These are phyloP conservation scores for Lycodopsis pacificus DNA, from an alignment of 2,797 vertebrate species.

Conservation along the genomic window DNA sequence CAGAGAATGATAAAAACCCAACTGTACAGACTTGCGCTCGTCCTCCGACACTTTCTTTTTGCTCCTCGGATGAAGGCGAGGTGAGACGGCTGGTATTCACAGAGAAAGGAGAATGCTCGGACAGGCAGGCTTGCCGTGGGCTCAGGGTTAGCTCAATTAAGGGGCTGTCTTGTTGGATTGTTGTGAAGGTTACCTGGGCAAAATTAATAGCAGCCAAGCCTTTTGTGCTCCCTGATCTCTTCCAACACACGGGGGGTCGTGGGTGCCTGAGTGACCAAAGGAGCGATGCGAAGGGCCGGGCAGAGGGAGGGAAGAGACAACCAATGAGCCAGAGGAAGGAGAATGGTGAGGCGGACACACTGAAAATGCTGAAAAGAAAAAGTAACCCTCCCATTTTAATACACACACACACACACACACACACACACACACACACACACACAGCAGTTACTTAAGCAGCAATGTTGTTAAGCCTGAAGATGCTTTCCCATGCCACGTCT, in stretches of 20 bases:
- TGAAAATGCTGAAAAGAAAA: conserved; percentile 12
- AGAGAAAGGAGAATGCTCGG: conserved; percentile 47
- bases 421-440: not conserved
- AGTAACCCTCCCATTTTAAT: conserved; percentile 13
- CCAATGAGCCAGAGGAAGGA: conserved; percentile 23
- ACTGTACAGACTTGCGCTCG: conserved; percentile 12
- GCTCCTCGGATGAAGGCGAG: conserved; percentile 68
- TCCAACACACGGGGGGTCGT: conserved; percentile 60
- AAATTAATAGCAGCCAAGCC: conserved; percentile 75
- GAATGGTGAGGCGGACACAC: conserved; percentile 4
- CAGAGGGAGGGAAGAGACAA: conserved; percentile 4
- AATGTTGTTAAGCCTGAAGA: not conserved
- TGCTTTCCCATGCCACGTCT: not conserved
- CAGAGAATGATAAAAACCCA: not conserved
- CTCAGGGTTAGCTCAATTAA: conserved; percentile 80
- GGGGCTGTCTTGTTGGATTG: conserved; percentile 78
- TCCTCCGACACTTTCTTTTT: conserved; percentile 27
- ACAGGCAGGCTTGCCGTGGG: conserved; percentile 49
- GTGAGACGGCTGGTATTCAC: conserved; percentile 68
- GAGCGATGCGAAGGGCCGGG: conserved; percentile 48
- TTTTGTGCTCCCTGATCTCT: conserved; percentile 65
- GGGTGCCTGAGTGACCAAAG: conserved; percentile 55
- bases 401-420: not conserved
- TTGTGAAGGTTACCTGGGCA: conserved; percentile 73
- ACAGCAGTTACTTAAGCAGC: not conserved